Evolutionary conservation across 2,797 vertebrate genomes (phyloP), one percentile per base, ranked within the genome.

Genomic region (Hozukius guyotensis): DNA sequence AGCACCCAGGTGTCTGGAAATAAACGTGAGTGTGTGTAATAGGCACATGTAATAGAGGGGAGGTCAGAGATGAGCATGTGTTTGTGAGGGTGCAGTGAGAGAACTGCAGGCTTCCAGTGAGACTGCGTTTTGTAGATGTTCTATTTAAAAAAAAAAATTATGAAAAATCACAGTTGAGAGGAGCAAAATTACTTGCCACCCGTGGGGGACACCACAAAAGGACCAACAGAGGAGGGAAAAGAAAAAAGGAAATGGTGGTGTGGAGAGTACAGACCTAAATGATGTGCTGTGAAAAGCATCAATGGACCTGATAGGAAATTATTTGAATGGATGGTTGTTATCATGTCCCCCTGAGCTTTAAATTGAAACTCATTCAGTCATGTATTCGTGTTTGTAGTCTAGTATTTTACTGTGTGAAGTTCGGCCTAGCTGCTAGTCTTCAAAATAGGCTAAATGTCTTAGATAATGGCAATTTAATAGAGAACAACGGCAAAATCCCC

Each of bases 81-180:
- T 57, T 61, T 79, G 64, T 76, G 74, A 34, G 65, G 67, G 31
- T 75, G 67, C 72, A 77, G 57, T 59, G 27, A 82, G 63, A 18
- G 68, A 53, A 62, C 85, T 74, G 63, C 70, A 72, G 81, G 77
- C 78, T 67, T 72, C 59, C 32, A 76, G 27, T 61, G 46, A 83
- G 61, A 75, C 34, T 72, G 46, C 80, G 16, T 78, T 87, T 88
- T 83, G 71, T 79, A 64, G 65, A 76, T 82, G 60, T 65, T 82
- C 67, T 76, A 25, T 87, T 83, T 83, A 64, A 68, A 77, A 53
- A 52, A 52, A 46, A 46, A 74, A 75, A 55, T 16, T 7, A 89
- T 82, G 66, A 80, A 88, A 87, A 86, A 89, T 90, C 75, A 72
- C 77, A 81, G 74, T 68, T 82, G 71, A 88, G 77, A 89, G 77